A percentile compares a stretch with the other conserved stretches of the same genome.
phyloP scores from a whole-genome alignment of 2,797 vertebrate genomes.

The Dendrocincla tyrannina region DNA sequence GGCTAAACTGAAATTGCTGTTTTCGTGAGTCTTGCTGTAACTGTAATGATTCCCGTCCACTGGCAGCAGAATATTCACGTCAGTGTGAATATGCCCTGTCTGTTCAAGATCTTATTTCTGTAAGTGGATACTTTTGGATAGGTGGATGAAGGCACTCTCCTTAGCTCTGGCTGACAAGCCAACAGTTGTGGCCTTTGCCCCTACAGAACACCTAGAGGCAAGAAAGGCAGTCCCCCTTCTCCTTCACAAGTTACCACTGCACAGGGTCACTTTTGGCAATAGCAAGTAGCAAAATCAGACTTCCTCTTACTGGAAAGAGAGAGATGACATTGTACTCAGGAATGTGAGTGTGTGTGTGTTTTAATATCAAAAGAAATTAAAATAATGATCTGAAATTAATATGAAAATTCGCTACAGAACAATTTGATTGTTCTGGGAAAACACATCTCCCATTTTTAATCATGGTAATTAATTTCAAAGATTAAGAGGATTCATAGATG shows the following conservation, averaged over 20 bases:
- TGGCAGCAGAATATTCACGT: not conserved
- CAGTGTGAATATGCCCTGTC: not conserved
- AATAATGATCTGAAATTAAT: slow-evolving; percentile 5
- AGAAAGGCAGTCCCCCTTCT: not conserved
- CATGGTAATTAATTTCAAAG: slow-evolving; percentile 62
- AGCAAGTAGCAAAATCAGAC: not conserved
- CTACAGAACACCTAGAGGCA: accelerated
- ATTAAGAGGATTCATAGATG: slow-evolving; percentile 50
- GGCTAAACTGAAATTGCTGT: not conserved
- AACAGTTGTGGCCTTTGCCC: not conserved
- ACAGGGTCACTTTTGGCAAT: not conserved
- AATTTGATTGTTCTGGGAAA: slow-evolving; percentile 65
- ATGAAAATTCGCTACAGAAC: not conserved
- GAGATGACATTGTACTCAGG: not conserved
- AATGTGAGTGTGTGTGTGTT: not conserved
- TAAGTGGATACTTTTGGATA: accelerated
- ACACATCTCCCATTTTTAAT: slow-evolving; percentile 52
- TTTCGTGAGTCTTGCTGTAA: not conserved
- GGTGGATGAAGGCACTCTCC: not conserved
- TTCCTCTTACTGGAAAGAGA: not conserved
- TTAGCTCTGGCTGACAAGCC: not conserved
- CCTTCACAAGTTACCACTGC: not conserved
- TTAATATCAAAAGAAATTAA: slow-evolving; percentile 33
- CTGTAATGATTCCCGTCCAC: not conserved
- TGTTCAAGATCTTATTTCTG: not conserved